Evolutionary conservation across 2,888 invertebrate species (phyloP).

Genomic region (Aleiodes testaceus): DNA sequence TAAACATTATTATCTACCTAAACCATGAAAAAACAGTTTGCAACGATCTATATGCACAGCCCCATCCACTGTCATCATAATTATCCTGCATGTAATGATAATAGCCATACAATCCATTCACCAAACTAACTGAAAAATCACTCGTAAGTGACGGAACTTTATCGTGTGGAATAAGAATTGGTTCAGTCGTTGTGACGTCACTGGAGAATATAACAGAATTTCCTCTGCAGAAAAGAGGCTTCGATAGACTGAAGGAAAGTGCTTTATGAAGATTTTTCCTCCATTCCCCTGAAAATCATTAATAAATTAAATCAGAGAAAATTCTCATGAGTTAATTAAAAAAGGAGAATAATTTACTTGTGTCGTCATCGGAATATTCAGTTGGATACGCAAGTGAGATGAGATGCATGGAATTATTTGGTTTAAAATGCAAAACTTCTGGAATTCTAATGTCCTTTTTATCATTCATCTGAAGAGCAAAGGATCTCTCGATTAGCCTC

Average conservation of each 20-base stretch:
- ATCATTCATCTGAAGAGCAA: conserved; percentile 76
- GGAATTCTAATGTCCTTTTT: conserved; percentile 76
- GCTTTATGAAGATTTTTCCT: conserved; percentile 82
- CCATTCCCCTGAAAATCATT: conserved; percentile 77
- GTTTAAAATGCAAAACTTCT: conserved; percentile 84
- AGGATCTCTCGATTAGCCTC: conserved; percentile 78
- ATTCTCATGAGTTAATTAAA: background rate
- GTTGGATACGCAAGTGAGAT: conserved; percentile 83
- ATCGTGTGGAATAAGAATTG: conserved; percentile 85
- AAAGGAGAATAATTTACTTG: conserved; percentile 75
- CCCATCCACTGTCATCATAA: conserved; percentile 98
- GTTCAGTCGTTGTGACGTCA: conserved; percentile 72
- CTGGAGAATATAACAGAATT: conserved; percentile 78
- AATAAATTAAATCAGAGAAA: too few relatives aligned
- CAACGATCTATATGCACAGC: conserved; percentile 97
- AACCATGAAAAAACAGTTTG: conserved; percentile 99
- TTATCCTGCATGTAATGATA: conserved; percentile 97
- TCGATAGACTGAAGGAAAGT: conserved; percentile 79
- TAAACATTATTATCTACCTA: conserved; percentile 71
- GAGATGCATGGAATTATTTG: conserved; percentile 83
- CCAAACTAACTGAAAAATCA: conserved; percentile 67
- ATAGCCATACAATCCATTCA: conserved; percentile 92
- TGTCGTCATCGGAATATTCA: conserved; percentile 79
- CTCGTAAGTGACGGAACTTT: conserved; percentile 71
- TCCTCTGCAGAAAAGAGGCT: conserved; percentile 84